Conservation (phyloP, 2,113 vertebrate genomes). For the Onychostruthus taczanowskii region DNA sequence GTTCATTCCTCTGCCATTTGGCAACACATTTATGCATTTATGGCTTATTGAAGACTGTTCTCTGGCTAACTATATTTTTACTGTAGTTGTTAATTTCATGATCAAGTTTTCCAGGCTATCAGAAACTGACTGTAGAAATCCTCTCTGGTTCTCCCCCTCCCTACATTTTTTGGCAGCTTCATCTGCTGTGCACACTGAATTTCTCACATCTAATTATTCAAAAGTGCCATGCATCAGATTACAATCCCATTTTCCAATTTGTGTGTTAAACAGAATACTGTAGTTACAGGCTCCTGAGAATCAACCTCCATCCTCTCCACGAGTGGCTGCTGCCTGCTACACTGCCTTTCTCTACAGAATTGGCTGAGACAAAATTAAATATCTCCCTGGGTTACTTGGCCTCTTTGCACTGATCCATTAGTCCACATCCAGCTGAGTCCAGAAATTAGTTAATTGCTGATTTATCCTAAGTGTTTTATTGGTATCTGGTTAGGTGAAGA, state of each 20-base stretch:
- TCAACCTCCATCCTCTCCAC: background rate
- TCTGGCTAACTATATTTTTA: background rate
- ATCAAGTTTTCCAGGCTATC: background rate
- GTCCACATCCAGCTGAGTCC: background rate
- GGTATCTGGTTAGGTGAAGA: background rate
- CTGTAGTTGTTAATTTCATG: background rate
- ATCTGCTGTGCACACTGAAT: background rate
- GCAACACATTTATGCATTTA: background rate
- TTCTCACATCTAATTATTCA: conserved; percentile 27
- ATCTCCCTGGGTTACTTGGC: background rate
- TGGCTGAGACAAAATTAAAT: background rate
- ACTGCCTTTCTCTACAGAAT: background rate
- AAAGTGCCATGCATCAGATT: background rate
- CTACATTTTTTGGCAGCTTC: background rate
- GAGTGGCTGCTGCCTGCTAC: background rate
- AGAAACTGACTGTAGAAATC: background rate
- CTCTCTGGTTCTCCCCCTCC: rapidly evolving
- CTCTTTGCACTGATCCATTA: background rate
- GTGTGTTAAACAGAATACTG: background rate
- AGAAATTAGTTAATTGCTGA: background rate
- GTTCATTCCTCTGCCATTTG: background rate
- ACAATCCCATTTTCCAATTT: conserved; percentile 35
- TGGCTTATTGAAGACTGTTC: background rate
- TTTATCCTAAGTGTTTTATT: background rate
- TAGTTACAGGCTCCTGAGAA: background rate